Evolutionary conservation across 2,888 invertebrate genomes (phyloP).

Genomic region (Eupithecia insigniata): DNA sequence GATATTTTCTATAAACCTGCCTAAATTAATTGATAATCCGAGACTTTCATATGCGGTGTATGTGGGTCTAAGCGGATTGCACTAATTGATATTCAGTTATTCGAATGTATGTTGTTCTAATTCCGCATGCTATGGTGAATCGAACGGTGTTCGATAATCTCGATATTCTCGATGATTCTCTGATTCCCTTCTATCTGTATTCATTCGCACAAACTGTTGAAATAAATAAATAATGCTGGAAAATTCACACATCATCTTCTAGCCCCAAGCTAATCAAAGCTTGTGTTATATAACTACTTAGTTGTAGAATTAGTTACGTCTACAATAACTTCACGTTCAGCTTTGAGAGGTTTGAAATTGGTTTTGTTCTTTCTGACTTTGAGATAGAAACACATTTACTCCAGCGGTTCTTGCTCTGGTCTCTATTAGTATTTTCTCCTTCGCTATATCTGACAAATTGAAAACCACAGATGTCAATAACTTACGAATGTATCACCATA

Average conservation of each 20-base stretch:
- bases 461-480: neutral
- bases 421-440: neutral
- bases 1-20: slow-evolving; percentile 43
- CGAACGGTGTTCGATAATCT: neutral
- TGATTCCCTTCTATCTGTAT: neutral
- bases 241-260: too few relatives aligned
- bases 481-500: neutral
- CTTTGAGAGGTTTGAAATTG: neutral
- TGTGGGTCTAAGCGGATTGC: slow-evolving; percentile 33
- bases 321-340: too few relatives aligned
- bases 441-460: neutral
- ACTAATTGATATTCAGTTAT: slow-evolving; percentile 35
- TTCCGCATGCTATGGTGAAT: neutral
- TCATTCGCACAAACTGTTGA: neutral
- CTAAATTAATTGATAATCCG: slow-evolving; percentile 31
- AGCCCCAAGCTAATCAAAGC: too few relatives aligned
- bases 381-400: neutral
- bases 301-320: neutral
- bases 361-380: too few relatives aligned
- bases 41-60: slow-evolving; percentile 28
- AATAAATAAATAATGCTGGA: too few relatives aligned
- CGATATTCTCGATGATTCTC: neutral
- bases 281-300: neutral
- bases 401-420: neutral
- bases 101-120: slow-evolving; percentile 20